Evolutionary conservation across 2,797 vertebrate species (phyloP), one percentile per base, ranked within the genome.

Genomic region (Champsocephalus gunnari): DNA sequence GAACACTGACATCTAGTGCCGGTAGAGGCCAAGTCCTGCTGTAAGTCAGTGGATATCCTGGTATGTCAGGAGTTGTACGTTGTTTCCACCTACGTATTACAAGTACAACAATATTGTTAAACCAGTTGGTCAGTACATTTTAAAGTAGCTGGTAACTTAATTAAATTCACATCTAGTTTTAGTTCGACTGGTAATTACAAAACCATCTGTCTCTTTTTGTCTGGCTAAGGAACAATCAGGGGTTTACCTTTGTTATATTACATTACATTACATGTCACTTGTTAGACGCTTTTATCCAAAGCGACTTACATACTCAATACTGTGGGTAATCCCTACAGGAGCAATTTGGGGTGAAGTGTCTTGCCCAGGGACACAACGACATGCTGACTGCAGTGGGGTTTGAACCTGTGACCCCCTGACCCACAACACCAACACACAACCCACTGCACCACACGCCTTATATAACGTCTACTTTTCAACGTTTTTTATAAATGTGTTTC

Each of bases 1-100:
- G 82, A 94, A 93, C 87, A 93, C 90, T 93, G 94, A 94, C 94
- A 93, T 91, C 93, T 94, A 94, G 93, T 93, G 93, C 89, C 90
- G 73, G 69, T 49, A 48, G 69, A 79, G 81, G 58, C 77, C 75
- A 51, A 70, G 68, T 67, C 63, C 68, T 72, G 43, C 61, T 71
- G 65, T 49, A 70, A 51, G 50, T 44, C 71, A 65, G 41, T 38
- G 12, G n/a, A 50, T 41, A 47, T 21, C 12, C 5, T 17, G 14
- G 19, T 16, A 3, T 3, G 1, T 28, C 24, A 28, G 9, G 45
- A 24, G n/a, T 14, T 47, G 54, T 16, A 24, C 14, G 13, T 59
- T 61, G 14, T 47, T 17, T 12, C 12, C 14, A n/a, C 19, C 28
- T 44, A 9, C 16, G 28, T 28, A 28, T 28, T 28, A 5, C 24